A percentile compares a stretch with the other conserved stretches of the same genome.
phyloP scores from a whole-genome alignment of 2,113 vertebrate species.

The Psilopsiagon aurifrons region DNA sequence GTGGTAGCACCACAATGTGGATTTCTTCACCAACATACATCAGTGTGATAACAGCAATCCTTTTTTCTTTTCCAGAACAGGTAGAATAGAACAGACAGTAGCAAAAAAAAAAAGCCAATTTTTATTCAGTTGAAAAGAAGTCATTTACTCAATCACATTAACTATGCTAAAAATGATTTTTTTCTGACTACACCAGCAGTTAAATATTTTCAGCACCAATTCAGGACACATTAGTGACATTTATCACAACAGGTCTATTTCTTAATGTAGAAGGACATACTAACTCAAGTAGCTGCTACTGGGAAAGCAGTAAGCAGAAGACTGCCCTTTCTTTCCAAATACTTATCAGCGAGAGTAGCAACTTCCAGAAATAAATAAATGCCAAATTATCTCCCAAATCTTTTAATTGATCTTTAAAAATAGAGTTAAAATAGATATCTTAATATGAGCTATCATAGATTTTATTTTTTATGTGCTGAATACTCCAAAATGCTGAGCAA shows the following conservation, averaged over 20 bases:
- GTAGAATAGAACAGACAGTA: constrained; percentile 66
- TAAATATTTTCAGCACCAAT: constrained; percentile 72
- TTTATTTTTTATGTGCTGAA: constrained; percentile 59
- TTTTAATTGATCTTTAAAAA: constrained; percentile 54
- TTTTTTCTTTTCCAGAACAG: neutral
- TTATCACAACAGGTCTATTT: constrained; percentile 68
- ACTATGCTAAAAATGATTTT: constrained; percentile 66
- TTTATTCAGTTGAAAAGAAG: constrained; percentile 70
- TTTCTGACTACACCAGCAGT: constrained; percentile 69
- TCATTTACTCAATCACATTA: constrained; percentile 68
- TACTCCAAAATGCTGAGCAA: constrained; percentile 47
- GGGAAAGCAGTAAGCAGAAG: constrained; percentile 49
- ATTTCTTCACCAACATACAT: neutral
- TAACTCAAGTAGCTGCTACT: constrained; percentile 62
- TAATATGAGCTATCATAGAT: constrained; percentile 65
- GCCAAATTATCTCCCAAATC: constrained; percentile 65
- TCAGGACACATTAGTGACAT: constrained; percentile 73
- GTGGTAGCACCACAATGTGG: neutral
- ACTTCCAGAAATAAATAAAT: constrained; percentile 64
- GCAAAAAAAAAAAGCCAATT: constrained; percentile 23
- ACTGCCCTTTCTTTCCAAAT: constrained; percentile 44
- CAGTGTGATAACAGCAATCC: neutral
- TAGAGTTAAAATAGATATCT: constrained; percentile 71
- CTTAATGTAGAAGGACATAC: constrained; percentile 63
- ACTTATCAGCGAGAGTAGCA: constrained; percentile 33